Conservation (phyloP, 2,113 vertebrate genomes). For the Litocranius walleri region DNA sequence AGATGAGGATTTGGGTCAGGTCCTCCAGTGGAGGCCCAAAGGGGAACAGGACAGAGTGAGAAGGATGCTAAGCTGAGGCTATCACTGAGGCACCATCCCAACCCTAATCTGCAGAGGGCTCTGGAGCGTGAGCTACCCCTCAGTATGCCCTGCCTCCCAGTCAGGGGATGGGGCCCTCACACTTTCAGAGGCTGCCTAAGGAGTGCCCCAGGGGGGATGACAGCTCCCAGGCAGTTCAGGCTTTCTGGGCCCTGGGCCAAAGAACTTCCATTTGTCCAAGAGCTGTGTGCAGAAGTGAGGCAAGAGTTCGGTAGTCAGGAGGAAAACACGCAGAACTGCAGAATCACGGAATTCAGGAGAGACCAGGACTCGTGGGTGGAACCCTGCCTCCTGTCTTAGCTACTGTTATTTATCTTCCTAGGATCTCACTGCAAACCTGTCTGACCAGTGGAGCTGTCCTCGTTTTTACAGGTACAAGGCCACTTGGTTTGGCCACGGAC, state of each 20-base stretch:
- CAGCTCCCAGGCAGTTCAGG: background rate
- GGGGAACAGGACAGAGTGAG: no score
- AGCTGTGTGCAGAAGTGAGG: accelerated
- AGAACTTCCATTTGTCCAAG: accelerated
- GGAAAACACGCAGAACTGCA: accelerated
- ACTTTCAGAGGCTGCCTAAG: background rate
- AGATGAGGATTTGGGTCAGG: background rate
- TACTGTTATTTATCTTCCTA: background rate
- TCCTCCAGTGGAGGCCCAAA: background rate
- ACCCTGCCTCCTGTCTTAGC: background rate
- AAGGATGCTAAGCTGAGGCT: background rate
- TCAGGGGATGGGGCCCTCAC: accelerated
- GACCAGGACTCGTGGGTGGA: background rate
- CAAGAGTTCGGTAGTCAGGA: accelerated
- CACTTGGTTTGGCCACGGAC: background rate
- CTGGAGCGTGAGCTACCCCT: no score
- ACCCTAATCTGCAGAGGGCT: background rate
- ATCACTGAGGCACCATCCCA: accelerated
- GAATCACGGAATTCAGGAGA: background rate
- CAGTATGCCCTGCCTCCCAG: no score
- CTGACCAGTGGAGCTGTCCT: background rate
- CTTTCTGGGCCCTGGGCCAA: background rate
- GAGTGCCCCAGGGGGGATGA: background rate
- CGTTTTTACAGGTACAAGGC: background rate
- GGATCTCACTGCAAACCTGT: background rate